Percentiles rank a stretch among this genome's conserved stretches.
These are phyloP conservation scores for Lucifuga dentata DNA, from an alignment of 2,113 vertebrate species.

Conservation along the genomic window DNA sequence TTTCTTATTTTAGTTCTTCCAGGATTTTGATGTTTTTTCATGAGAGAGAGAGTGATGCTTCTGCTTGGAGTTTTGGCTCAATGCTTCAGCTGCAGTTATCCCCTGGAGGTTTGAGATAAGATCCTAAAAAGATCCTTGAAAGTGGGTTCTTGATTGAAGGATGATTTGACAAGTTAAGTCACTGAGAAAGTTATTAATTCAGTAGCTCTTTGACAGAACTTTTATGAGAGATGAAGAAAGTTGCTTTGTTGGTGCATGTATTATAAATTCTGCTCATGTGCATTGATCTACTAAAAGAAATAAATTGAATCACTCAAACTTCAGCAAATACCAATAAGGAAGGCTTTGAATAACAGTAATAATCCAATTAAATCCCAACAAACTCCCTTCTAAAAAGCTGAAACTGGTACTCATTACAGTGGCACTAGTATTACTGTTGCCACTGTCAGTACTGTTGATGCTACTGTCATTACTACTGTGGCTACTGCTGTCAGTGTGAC, in stretches of 20 bases:
- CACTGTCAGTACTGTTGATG: too few relatives aligned
- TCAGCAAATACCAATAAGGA: too few relatives aligned
- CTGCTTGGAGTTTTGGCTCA: background rate
- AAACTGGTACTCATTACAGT: too few relatives aligned
- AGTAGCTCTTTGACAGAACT: background rate
- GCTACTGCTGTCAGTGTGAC: too few relatives aligned
- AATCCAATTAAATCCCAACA: too few relatives aligned
- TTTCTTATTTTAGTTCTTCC: conserved; percentile 34
- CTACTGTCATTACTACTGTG: too few relatives aligned
- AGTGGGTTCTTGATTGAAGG: conserved; percentile 1
- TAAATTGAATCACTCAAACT: too few relatives aligned
- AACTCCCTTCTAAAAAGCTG: too few relatives aligned
- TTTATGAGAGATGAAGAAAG: background rate
- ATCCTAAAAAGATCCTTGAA: background rate
- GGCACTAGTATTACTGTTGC: too few relatives aligned
- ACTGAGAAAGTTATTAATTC: background rate
- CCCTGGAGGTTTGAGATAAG: conserved; percentile 14
- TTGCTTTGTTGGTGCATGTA: background rate
- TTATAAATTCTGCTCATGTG: too few relatives aligned
- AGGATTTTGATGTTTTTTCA: conserved; percentile 47
- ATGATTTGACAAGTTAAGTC: background rate
- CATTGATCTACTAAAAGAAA: too few relatives aligned
- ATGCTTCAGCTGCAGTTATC: conserved; percentile 2
- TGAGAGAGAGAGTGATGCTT: conserved; percentile 11
- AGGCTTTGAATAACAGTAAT: too few relatives aligned